phyloP scores from a whole-genome alignment of 53 echinoderm and acorn worm species.

The Antedon mediterranea region DNA sequence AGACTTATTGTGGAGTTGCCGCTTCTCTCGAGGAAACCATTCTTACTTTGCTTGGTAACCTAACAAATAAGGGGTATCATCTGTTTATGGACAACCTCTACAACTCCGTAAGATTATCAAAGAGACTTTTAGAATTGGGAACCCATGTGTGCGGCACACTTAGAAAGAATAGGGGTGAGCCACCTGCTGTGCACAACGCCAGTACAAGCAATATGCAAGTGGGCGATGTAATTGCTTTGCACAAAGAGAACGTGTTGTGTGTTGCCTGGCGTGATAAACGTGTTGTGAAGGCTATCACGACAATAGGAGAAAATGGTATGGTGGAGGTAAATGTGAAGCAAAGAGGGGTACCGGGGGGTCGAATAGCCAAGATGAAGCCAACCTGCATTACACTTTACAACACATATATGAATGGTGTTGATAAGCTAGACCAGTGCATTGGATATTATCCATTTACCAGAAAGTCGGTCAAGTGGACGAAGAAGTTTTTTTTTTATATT shows the following conservation, averaged over 20 bases:
- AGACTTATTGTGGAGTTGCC: neutral
- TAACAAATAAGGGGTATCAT: neutral
- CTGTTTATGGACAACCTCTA: neutral
- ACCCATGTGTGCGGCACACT: neutral
- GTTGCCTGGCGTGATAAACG: conserved; percentile 7
- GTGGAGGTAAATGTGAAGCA: neutral
- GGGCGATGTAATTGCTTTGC: neutral
- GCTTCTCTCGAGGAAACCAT: neutral
- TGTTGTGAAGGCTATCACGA: neutral
- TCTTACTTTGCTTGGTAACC: neutral
- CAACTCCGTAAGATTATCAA: neutral
- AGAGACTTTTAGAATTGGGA: neutral
- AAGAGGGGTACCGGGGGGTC: neutral
- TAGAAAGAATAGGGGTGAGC: neutral
- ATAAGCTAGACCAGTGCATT: neutral
- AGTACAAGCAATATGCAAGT: neutral
- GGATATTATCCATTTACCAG: neutral
- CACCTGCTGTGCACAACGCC: neutral
- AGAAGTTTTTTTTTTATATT: conserved; percentile 1
- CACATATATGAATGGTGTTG: neutral
- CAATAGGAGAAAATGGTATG: neutral
- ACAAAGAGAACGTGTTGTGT: neutral
- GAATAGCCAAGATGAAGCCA: neutral
- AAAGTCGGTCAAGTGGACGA: conserved; percentile 6
- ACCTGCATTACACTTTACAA: neutral